Percentiles rank a stretch among this genome's conserved stretches.
These are phyloP conservation scores for Nasonia oneida DNA, from an alignment of 2,888 invertebrate genomes.

Conservation along the genomic window DNA sequence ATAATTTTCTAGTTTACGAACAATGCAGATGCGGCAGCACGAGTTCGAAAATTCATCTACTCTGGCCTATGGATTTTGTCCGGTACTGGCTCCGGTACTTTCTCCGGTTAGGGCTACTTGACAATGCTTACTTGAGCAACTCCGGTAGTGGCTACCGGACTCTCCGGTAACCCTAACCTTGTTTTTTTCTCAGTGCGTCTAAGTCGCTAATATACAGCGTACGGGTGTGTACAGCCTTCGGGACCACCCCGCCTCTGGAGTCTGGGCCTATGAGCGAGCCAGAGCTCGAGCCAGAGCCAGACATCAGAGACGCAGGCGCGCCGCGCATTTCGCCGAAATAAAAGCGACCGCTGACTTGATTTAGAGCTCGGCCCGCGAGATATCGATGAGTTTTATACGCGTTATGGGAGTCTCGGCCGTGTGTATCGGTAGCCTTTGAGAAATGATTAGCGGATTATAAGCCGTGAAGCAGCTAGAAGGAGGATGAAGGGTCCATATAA, in stretches of 20 bases:
- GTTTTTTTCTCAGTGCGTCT: too few species aligned
- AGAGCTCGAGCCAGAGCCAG: background rate
- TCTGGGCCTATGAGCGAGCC: background rate
- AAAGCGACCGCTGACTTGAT: conserved; percentile 42
- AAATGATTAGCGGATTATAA: conserved; percentile 48
- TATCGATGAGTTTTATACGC: conserved; percentile 47
- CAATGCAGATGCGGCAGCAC: too few species aligned
- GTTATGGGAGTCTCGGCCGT: conserved; percentile 22
- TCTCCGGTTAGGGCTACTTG: too few species aligned
- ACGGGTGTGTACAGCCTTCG: background rate
- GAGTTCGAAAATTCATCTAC: too few species aligned
- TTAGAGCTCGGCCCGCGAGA: conserved; percentile 41
- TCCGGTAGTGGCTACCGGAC: too few species aligned
- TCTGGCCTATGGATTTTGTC: too few species aligned
- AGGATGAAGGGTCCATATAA: conserved; percentile 26
- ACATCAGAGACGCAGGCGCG: background rate
- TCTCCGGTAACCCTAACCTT: too few species aligned
- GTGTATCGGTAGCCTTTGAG: conserved; percentile 54
- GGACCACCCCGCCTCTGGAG: conserved; percentile 43
- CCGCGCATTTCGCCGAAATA: conserved; percentile 44
- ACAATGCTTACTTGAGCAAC: too few species aligned
- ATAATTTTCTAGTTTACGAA: too few species aligned
- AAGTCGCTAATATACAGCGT: too few species aligned
- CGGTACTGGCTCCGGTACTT: too few species aligned
- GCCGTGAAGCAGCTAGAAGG: conserved; percentile 27